Conservation (phyloP, 2,113 vertebrate genomes). For the Osmerus eperlanus region DNA sequence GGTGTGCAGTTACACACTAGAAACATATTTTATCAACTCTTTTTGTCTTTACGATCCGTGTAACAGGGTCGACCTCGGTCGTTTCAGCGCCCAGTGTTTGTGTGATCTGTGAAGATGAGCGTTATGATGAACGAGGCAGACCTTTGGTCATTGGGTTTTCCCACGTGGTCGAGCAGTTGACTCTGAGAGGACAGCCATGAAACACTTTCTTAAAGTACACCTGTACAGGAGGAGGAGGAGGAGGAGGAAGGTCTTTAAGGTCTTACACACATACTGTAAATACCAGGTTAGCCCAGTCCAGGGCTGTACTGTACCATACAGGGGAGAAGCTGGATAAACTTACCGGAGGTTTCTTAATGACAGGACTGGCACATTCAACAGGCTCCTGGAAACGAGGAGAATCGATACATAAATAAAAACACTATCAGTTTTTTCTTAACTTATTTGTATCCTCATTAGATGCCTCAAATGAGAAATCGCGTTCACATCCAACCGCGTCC, state of each 20-base stretch:
- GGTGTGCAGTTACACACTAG: no score
- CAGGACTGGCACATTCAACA: constrained; percentile 52
- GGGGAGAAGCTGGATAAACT: constrained; percentile 30
- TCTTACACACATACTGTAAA: no score
- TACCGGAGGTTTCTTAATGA: constrained; percentile 64
- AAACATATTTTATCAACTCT: no score
- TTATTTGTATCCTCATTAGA: no score
- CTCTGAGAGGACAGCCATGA: constrained; percentile 83
- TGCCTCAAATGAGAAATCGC: no score
- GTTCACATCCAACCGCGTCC: no score
- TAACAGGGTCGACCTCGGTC: no score
- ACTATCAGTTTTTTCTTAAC: no score
- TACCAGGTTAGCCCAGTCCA: no score
- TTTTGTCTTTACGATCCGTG: no score
- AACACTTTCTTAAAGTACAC: constrained; percentile 83
- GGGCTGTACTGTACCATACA: not conserved
- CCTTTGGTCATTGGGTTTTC: constrained; percentile 79
- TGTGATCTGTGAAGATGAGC: not conserved
- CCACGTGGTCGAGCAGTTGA: constrained; percentile 80
- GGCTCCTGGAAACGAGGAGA: constrained; percentile 38
- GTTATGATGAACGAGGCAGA: constrained; percentile 24
- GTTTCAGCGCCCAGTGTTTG: not conserved
- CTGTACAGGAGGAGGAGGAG: constrained; percentile 47
- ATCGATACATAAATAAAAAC: not conserved
- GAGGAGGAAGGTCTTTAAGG: no score